Base-by-base conservation (phyloP, 2,113 vertebrate genomes). In the Acanthochromis polyacanthus region DNA sequence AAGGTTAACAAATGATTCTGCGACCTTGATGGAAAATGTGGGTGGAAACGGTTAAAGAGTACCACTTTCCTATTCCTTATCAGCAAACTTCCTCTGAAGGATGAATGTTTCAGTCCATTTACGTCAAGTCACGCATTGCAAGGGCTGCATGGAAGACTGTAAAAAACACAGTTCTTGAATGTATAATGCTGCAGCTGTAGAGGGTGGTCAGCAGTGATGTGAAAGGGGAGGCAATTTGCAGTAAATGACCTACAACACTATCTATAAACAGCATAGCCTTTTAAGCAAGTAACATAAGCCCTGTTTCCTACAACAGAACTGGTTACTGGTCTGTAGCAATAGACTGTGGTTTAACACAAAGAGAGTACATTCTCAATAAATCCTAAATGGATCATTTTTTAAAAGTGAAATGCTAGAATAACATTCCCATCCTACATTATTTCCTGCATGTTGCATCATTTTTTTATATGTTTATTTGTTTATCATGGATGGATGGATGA, bases 201-300 rank as follows among this genome's bases (percentile, higher is more conserved):
- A 30, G 51, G 43, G 30, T 30, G 11, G 52, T 64, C 15, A 60
- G 25, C 28, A 40, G 16, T 23, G 0, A 45, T 57, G 28, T 73
- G 36, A 19, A 30, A 66, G 25, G 53, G 12, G 46, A 67, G 11
- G 5, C 48, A 20, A 61, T 56, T 50, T 22, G 20, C 22, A n/a
- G 14, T 58, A 19, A 66, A 59, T 65, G 68, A 20, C 4, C 38
- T 55, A n/a, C 28, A 74, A 61, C 38, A 17, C 9, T 15, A 20
- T 36, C 32, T 17, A 14, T 46, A 46, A 55, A 61, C 56, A 50
- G 4, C 9, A 28, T 20, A 32, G 17, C 52, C 16, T 66, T 65
- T 56, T 3, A 53, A 45, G 17, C 7, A 32, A 45, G 6, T 25
- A 23, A 32, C 4, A 16, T 9, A 45, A 10, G 22, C 5, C 4